Base-by-base conservation (phyloP, 2,888 invertebrate species). In the Branchipolynoe longqiensis region DNA sequence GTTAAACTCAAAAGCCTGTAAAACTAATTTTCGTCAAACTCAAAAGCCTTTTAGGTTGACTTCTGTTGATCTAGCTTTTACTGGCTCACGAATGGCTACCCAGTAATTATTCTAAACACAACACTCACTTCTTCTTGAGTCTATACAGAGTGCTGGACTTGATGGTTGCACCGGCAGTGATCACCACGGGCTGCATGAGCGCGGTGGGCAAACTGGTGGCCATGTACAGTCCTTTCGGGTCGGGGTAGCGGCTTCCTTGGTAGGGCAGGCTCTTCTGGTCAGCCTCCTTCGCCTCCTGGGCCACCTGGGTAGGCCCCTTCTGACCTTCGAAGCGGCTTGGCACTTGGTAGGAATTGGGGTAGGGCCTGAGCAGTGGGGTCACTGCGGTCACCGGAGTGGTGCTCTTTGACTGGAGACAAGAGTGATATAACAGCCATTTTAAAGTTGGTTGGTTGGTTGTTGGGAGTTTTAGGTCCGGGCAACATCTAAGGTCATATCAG, bases 351-450 rank as follows among this genome's bases (percentile, higher is more conserved):
- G 91, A 86, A n/a, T 89, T 89, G 0, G 91, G 90, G 59, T 90
- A 87, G 0, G 92, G 92, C 2, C 91, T 87, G 25, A 89, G 86
- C 38, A 87, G 54, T 0, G 92, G 92, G 0, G 91, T 92, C n/a
- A 91, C 90, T 2, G 91, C 91, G 22, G 91, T 90, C 31, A 92
- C 91, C 54, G 92, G 91, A 0, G 89, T 89, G 58, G 85, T 84
- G 6, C 48, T 69, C 28, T 73, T 73, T 14, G 78, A 18, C 78
- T 78, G 48, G 8, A n/a, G n/a, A 12, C 4, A 69, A 38, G 3
- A 69, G 58, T 58, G 8, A 48, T 18, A 48, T 48, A 12, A n/a
- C n/a, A n/a, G n/a, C n/a, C n/a, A n/a, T n/a, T n/a, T n/a, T n/a
- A n/a, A n/a, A n/a, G n/a, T n/a, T n/a, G n/a, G n/a, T n/a, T n/a